These are phyloP conservation scores for Drosophila ercepeae DNA, from an alignment of 1,140 invertebrate species.

Conservation along the genomic window DNA sequence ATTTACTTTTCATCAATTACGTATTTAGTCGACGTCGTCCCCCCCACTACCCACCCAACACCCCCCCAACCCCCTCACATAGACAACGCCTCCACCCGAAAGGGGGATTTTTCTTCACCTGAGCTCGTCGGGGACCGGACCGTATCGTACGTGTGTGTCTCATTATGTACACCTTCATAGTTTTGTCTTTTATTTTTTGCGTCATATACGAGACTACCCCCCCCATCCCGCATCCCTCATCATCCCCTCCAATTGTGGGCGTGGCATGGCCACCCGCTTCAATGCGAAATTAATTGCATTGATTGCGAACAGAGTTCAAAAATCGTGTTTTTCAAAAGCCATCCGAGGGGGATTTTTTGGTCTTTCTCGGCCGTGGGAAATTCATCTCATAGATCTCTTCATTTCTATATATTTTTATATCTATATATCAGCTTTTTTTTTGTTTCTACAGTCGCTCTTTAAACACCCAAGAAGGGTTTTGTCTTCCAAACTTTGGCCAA, in stretches of 20 bases:
- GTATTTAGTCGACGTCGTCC: slow-evolving; percentile 18
- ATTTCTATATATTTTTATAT: background rate
- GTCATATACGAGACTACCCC: slow-evolving; percentile 8
- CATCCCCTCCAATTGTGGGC: too few relatives aligned
- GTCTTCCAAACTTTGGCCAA: background rate
- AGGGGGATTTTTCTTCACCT: slow-evolving; percentile 33
- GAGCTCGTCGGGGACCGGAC: background rate
- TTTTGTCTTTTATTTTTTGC: slow-evolving; percentile 7
- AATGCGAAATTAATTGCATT: slow-evolving; percentile 56
- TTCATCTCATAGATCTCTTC: background rate
- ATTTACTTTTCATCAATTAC: slow-evolving; percentile 46
- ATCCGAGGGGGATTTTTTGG: slow-evolving; percentile 31
- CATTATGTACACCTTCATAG: slow-evolving; percentile 40
- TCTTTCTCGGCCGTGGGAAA: slow-evolving; percentile 35
- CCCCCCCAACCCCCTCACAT: background rate
- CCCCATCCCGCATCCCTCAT: too few relatives aligned
- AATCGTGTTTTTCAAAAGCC: slow-evolving; percentile 19
- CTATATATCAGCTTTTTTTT: background rate
- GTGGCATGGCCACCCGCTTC: slow-evolving; percentile 9
- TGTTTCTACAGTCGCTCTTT: background rate
- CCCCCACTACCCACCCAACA: too few relatives aligned
- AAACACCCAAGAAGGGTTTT: background rate
- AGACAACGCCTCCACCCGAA: background rate
- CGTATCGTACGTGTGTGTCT: slow-evolving; percentile 14
- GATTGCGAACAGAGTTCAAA: slow-evolving; percentile 29